Conservation (phyloP, 37 sponge, comb jelly and placozoan genomes). For the Mnemiopsis leidyi region DNA sequence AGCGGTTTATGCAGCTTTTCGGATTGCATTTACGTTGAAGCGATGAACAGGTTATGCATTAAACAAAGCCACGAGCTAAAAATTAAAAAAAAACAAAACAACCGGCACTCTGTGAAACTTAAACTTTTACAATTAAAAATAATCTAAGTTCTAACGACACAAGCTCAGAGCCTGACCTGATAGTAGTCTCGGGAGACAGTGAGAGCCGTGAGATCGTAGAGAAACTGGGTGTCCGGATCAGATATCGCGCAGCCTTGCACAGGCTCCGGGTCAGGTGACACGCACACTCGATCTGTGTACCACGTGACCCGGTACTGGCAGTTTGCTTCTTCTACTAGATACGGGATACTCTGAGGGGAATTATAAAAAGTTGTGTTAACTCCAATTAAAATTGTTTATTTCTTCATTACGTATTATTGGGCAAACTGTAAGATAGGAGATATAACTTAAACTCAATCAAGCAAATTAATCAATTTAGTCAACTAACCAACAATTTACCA, state of each 20-base stretch:
- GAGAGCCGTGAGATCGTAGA: constrained; percentile 1
- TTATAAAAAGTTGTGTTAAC: neutral
- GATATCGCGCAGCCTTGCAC: neutral
- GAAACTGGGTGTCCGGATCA: neutral
- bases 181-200: neutral
- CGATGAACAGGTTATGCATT: no score
- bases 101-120: no score
- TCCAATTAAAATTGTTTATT: neutral
- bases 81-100: no score
- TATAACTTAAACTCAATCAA: neutral
- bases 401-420: no score
- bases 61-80: no score
- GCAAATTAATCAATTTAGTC: no score
- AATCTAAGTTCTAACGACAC: no score
- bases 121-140: no score
- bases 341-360: neutral
- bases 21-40: no score
- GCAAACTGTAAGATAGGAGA: neutral
- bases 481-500: no score
- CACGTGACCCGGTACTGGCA: constrained; percentile 25
- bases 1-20: no score
- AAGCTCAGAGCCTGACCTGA: no score
- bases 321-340: neutral
- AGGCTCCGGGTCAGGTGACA: neutral
- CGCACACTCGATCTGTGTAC: neutral